Evolutionary conservation across 2,888 invertebrate genomes (phyloP).

Genomic region (Salticus scenicus): DNA sequence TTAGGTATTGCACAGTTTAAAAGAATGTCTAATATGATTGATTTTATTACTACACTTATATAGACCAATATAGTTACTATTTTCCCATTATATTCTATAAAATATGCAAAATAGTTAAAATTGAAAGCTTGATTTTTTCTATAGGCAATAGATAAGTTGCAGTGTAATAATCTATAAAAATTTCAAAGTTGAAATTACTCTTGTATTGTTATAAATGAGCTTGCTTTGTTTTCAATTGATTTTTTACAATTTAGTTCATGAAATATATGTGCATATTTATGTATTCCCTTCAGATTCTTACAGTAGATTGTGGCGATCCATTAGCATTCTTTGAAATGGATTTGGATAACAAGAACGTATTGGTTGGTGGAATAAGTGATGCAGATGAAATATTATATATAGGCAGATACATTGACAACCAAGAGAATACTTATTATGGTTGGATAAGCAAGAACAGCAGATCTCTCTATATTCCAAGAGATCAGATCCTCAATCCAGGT

Average conservation of each 20-base stretch:
- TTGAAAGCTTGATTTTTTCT: too few species aligned
- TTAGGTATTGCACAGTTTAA: too few species aligned
- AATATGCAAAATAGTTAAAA: too few species aligned
- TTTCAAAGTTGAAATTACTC: too few species aligned
- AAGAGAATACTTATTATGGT: conserved; percentile 44
- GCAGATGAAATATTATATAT: conserved; percentile 24
- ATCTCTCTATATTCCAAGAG: conserved; percentile 43
- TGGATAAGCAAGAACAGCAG: conserved; percentile 30
- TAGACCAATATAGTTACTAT: too few species aligned
- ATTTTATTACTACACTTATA: too few species aligned
- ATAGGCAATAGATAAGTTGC: too few species aligned
- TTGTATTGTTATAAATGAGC: too few species aligned
- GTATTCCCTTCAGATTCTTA: conserved; percentile 37
- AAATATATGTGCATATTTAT: background rate
- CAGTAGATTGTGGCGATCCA: conserved; percentile 32
- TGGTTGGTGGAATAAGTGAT: conserved; percentile 37
- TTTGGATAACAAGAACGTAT: conserved; percentile 26
- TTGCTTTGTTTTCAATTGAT: background rate
- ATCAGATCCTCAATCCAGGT: background rate
- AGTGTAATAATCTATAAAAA: too few species aligned
- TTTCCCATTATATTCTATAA: too few species aligned
- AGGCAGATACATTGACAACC: conserved; percentile 29
- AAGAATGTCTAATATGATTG: too few species aligned
- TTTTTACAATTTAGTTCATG: background rate
- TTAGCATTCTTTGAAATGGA: conserved; percentile 19